phyloP scores from a whole-genome alignment of 2,797 vertebrate species.

The Sciurus vulgaris region DNA sequence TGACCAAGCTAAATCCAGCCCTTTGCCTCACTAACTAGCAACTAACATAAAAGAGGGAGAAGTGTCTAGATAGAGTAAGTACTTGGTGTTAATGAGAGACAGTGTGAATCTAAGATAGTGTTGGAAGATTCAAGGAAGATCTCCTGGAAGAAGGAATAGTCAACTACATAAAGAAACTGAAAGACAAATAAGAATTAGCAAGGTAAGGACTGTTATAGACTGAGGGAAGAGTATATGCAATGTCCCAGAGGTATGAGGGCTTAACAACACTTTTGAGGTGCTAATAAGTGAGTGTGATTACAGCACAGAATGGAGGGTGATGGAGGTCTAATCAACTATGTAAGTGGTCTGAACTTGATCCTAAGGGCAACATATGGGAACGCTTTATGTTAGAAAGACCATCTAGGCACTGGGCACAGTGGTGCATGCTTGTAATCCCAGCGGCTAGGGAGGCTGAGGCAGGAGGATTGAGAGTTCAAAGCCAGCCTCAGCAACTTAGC shows the following conservation, averaged over 20 bases:
- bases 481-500: too few species aligned
- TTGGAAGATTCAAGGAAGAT: background rate
- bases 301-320: background rate
- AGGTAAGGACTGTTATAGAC: background rate
- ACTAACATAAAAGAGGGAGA: constrained; percentile 12
- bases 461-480: too few species aligned
- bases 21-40: background rate
- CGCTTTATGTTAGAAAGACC: constrained; percentile 37
- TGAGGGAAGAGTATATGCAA: background rate
- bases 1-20: background rate
- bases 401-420: background rate
- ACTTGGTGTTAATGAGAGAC: background rate
- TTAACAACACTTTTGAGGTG: background rate
- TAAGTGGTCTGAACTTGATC: constrained; percentile 27
- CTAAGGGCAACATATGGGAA: background rate
- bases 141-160: background rate
- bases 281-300: background rate
- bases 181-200: background rate
- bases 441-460: too few species aligned
- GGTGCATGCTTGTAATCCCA: too few species aligned
- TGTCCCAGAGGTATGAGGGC: background rate
- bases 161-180: constrained; percentile 6
- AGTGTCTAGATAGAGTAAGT: constrained; percentile 10
- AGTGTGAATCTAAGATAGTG: constrained; percentile 12
- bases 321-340: background rate